Evolutionary conservation across 1,140 invertebrate species (phyloP).

Genomic region (Bombus confusus): DNA sequence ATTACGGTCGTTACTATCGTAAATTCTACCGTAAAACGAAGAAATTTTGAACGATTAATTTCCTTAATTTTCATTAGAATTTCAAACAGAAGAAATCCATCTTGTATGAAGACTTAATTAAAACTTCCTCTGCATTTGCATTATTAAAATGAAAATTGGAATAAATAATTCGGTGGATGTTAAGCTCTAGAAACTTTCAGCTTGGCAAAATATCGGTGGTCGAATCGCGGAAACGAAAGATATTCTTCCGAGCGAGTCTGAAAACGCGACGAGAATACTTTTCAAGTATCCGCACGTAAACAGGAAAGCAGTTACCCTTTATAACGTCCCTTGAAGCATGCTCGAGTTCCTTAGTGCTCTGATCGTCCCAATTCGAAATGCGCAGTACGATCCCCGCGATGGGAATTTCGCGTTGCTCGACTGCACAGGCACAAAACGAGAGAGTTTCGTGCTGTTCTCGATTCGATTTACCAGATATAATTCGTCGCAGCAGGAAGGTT

Average conservation of each 20-base stretch:
- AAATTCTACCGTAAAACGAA: too few relatives aligned
- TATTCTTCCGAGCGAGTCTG: background rate
- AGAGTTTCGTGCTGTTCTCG: background rate
- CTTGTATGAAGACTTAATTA: background rate
- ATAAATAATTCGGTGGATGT: background rate
- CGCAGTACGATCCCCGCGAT: background rate
- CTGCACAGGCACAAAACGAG: conserved; percentile 15
- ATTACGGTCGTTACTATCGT: too few relatives aligned
- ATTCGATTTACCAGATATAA: conserved; percentile 27
- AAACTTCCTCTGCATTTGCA: background rate
- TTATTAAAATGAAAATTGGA: background rate
- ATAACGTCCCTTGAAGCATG: conserved; percentile 9
- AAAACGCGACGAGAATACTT: too few relatives aligned
- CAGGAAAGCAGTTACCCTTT: conserved; percentile 30
- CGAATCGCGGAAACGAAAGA: background rate
- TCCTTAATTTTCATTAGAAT: background rate
- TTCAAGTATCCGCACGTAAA: background rate
- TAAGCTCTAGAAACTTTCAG: background rate
- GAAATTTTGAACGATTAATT: too few relatives aligned
- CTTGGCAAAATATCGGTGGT: background rate
- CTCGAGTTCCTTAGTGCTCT: background rate
- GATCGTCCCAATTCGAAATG: conserved; percentile 23
- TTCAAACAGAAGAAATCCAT: background rate
- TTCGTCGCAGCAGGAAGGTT: conserved; percentile 18
- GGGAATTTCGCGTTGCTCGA: conserved; percentile 8